These are phyloP conservation scores for Pristionchus exspectatus DNA, from an alignment of 2,888 invertebrate species.

Conservation along the genomic window DNA sequence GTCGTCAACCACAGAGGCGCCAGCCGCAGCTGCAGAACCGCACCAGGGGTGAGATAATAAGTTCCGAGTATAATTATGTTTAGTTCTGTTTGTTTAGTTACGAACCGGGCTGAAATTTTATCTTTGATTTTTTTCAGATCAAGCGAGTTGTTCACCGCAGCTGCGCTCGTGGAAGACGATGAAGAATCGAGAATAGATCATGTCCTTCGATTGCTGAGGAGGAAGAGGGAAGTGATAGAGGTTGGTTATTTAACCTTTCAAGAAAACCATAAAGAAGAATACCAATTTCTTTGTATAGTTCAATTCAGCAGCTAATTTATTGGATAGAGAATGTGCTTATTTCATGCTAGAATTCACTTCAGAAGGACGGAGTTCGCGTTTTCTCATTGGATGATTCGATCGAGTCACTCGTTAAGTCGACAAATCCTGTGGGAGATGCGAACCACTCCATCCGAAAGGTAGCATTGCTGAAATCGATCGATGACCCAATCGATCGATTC, in stretches of 20 bases:
- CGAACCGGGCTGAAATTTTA: not conserved
- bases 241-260: not conserved
- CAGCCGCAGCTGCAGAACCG: not conserved
- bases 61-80: not conserved
- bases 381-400: conserved; percentile 37
- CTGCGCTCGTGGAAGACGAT: not conserved
- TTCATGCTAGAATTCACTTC: not conserved
- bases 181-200: conserved; percentile 10
- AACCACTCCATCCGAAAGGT: conserved; percentile 46
- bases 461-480: not conserved
- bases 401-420: conserved; percentile 1
- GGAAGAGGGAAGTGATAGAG: conserved; percentile 25
- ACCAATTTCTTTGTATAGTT: not conserved
- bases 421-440: not conserved
- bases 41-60: not conserved
- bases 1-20: not conserved
- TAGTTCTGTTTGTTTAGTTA: too few relatives aligned
- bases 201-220: conserved; percentile 35
- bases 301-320: not conserved
- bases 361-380: conserved; percentile 47
- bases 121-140: conserved; percentile 34
- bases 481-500: not conserved
- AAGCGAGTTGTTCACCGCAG: conserved; percentile 24
- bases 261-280: not conserved
- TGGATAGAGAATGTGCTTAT: not conserved